Base-by-base conservation (phyloP, 2,888 invertebrate species). In the Mycogona germanica region DNA sequence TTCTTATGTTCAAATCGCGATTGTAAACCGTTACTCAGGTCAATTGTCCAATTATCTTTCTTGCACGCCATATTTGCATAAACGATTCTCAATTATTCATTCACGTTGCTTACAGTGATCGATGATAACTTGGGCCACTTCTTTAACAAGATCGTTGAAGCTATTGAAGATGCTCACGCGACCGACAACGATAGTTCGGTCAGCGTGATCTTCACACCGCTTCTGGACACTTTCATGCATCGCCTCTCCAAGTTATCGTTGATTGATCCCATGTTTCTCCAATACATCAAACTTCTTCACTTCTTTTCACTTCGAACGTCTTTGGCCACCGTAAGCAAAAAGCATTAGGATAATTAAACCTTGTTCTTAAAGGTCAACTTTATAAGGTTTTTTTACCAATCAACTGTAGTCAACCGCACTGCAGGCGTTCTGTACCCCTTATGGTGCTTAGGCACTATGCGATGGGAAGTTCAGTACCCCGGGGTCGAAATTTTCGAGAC, bases 251-350 rank as follows among this genome's bases (percentile, higher is more conserved):
- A 3, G 4, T n/a, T 19, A 12, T 50, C 47, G 9, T 29, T 52
- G 12, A 29, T 29, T 9, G 45, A 52, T 46, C 30, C 47, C 3
- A 32, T 21, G 14, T 32, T 26, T 28, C 17, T 44, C 4, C 17
- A 26, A 23, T 25, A 32, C 28, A 52, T 52, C 19, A 2, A 29
- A 7, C 21, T 49, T 47, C 30, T 47, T 21, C 46, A 50, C 21
- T 17, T 52, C 12, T 52, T 52, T 46, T 17, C 29, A 49, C 37
- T 23, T 12, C n/a, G 49, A 3, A 17, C 46, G 21, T 49, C 49
- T 21, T 37, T 49, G 21, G 49, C 49, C 2, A 3, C 23, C 7
- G 49, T 49, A 35, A 49, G 37, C 29, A 3, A n/a, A n/a, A n/a
- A n/a, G n/a, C n/a, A n/a, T n/a, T n/a, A n/a, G n/a, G n/a, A 4